Evolutionary conservation across 2,113 vertebrate genomes (phyloP).

Genomic region (Aepyceros melampus): DNA sequence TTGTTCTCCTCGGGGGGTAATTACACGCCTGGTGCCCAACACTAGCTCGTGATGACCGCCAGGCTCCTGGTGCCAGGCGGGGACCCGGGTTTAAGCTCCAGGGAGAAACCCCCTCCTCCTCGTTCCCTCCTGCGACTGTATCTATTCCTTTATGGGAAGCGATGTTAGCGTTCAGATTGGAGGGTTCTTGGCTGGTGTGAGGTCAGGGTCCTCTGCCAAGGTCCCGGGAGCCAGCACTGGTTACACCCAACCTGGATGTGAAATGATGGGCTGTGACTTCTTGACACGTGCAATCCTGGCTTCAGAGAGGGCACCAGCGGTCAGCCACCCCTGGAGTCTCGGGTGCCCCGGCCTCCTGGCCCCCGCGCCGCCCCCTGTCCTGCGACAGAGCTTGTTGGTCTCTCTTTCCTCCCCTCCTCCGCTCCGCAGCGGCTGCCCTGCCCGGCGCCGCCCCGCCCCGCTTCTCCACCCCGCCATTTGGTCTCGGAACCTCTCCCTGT

Average conservation of each 20-base stretch:
- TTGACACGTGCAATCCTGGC: rapidly evolving
- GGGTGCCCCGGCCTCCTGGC: background rate
- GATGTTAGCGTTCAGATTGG: background rate
- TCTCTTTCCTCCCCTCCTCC: rapidly evolving
- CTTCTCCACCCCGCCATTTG: too few relatives aligned
- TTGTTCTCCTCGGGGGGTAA: background rate
- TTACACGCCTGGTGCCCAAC: background rate
- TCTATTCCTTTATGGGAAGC: background rate
- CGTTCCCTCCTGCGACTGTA: rapidly evolving
- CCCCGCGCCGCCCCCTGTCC: background rate
- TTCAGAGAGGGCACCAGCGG: background rate
- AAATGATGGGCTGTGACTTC: rapidly evolving
- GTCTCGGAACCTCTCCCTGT: too few relatives aligned
- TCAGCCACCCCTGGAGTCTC: background rate
- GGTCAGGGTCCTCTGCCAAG: rapidly evolving
- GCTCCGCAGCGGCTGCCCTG: rapidly evolving
- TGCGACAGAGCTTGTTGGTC: background rate
- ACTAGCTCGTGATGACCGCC: background rate
- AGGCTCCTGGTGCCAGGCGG: background rate
- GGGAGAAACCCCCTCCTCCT: background rate
- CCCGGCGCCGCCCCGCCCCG: rapidly evolving
- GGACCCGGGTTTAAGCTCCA: background rate
- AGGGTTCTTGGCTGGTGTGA: background rate
- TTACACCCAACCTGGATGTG: background rate
- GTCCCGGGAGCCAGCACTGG: rapidly evolving